Base-by-base conservation (phyloP, 2,888 invertebrate genomes). In the Hydrotaea diabolus region DNA sequence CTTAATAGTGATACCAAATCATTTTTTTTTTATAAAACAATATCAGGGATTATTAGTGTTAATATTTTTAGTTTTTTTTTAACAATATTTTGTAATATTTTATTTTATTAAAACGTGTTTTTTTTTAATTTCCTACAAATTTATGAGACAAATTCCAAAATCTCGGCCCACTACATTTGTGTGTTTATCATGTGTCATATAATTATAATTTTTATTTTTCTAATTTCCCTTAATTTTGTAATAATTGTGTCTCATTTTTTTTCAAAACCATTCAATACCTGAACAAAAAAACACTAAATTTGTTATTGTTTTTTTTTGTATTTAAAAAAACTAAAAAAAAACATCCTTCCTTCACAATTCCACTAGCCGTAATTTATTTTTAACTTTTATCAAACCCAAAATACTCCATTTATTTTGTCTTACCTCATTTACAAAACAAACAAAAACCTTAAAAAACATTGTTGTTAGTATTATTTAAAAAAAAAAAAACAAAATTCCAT, bases 1-100 rank as follows among this genome's bases (percentile, higher is more conserved):
- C 64, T 49, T 84, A 83, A 80, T 83, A 86, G 85, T 86, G 86
- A 86, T 84, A 82, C 85, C 86, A 86, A 86, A 86, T 82, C 71
- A 75, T 71, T 39, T 69, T 79, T 71, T 39, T 69, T 77, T 62
- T 36, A 59, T 21, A 78, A 78, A 79, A 57, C 36, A 79, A 86
- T 82, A 78, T 82, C 86, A 85, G 85, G 86, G 76, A 83, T 80
- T 75, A 57, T 71, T 85, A 77, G 76, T 49, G 82, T 80, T 75
- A 57, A 64, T 85, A 77, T 73, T 2, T 66, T 21, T 69, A 43
- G 19, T 69, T 69, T 43, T 53, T 82, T 85, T 85, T 83, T 49
- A 64, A 83, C 64, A 77, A 73, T 43, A 62, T 53, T 72, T 59
- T 84, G 71, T 85, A 55, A 78, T 82, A 79, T 80, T 81, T 80